These are phyloP conservation scores for Campaea margaritaria DNA, from an alignment of 2,888 invertebrate species.

Conservation along the genomic window DNA sequence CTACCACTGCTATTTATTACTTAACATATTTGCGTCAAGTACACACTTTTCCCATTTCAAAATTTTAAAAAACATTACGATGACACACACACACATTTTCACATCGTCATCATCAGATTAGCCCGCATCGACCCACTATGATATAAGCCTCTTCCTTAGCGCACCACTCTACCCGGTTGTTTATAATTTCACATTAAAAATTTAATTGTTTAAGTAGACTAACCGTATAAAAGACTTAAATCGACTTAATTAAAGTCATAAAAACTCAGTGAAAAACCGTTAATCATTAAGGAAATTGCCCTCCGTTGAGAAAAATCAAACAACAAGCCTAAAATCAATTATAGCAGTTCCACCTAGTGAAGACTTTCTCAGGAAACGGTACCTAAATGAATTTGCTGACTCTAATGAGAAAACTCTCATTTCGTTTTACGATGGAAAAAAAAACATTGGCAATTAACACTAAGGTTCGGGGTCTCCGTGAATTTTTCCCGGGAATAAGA, in stretches of 20 bases:
- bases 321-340: conserved; percentile 52
- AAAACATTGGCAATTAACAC: conserved; percentile 61
- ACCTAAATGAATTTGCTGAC: conserved; percentile 71
- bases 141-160: too few relatives aligned
- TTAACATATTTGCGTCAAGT: too few relatives aligned
- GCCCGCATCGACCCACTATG: too few relatives aligned
- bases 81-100: too few relatives aligned
- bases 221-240: not conserved
- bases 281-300: conserved; percentile 35
- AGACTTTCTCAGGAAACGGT: conserved; percentile 47
- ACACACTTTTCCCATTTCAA: too few relatives aligned
- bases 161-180: too few relatives aligned
- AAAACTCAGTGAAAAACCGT: conserved; percentile 22
- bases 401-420: conserved; percentile 75
- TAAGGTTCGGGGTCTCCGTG: conserved; percentile 44
- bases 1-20: too few relatives aligned
- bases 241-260: not conserved
- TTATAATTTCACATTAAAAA: too few relatives aligned
- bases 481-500: conserved; percentile 29
- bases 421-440: conserved; percentile 54
- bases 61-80: too few relatives aligned
- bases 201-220: too few relatives aligned
- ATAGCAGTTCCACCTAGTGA: conserved; percentile 44
- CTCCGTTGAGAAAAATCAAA: conserved; percentile 34
- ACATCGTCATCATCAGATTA: too few relatives aligned